Base-by-base conservation (phyloP, 2,113 vertebrate species). In the Dasyurus viverrinus region DNA sequence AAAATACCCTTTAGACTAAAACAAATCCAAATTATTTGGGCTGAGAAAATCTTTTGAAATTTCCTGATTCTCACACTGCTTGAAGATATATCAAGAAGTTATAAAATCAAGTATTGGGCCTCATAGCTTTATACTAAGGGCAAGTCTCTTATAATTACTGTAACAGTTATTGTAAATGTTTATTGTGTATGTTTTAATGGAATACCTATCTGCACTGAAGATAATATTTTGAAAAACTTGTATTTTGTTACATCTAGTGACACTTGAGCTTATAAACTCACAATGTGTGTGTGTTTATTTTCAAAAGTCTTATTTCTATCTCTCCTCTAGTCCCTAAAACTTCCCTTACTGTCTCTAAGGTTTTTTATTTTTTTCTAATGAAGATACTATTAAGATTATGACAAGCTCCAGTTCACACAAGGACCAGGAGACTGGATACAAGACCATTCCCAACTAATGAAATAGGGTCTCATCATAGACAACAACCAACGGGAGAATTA, bases 11-110 rank as follows among this genome's bases (percentile, higher is more conserved):
- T 53, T 12, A 1, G 52, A 89, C 54, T 23, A 2, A 89, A 93
- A 53, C 36, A 54, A 53, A 91, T 27, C 3, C 14, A 46, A 93
- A 25, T 8, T 0, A 42, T 19, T 2, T 27, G 2, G 2, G 2
- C 0, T 8, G 2, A 22, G 0, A 0, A 92, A 52, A 0, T 55
- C 16, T 84, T 55, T 9, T 5, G 48, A 54, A n/a, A 42, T 27
- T 42, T 90, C 23, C 76, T 54, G 16, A 11, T 16, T 0, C 1
- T 60, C 22, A 42, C n/a, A 84, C 68, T 84, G 16, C 68, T 84
- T 42, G 6, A 42, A 84, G 68, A 84, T 2, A 84, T 19, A 42
- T 8, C 1, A 11, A 68, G 12, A 14, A 68, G 60, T 68, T 68
- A 68, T 30, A 42, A 42, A 84, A 84, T 42, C 68, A 84, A 84